phyloP scores from a whole-genome alignment of 2,113 vertebrate species.

The Machaerirhynchus nigripectus region DNA sequence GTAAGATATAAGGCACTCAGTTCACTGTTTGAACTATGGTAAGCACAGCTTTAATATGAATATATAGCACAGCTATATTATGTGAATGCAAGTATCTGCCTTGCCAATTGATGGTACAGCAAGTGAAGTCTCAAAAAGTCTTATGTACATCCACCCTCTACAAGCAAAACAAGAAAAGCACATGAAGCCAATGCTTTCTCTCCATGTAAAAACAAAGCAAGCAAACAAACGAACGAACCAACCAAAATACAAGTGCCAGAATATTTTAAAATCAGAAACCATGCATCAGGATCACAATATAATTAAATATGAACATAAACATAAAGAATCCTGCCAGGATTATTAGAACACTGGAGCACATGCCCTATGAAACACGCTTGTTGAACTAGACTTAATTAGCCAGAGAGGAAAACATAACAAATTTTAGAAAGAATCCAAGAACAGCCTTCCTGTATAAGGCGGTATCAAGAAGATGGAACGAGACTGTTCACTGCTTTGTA shows the following conservation, averaged over 20 bases:
- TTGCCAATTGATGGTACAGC: slow-evolving; percentile 76
- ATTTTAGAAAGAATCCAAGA: background rate
- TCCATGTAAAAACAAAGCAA: background rate
- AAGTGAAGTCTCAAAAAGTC: slow-evolving; percentile 66
- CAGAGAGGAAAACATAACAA: background rate
- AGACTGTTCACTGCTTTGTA: background rate
- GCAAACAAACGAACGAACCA: background rate
- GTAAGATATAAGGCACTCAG: slow-evolving; percentile 77
- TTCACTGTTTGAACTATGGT: slow-evolving; percentile 82
- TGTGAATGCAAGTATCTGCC: slow-evolving; percentile 76
- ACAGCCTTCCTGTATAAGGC: background rate
- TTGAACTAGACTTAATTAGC: background rate
- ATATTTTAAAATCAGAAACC: background rate
- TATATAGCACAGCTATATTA: no score
- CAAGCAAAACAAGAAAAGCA: background rate
- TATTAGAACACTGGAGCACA: background rate
- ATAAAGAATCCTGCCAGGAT: background rate
- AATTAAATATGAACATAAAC: background rate
- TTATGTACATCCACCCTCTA: background rate
- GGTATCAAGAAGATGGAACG: background rate
- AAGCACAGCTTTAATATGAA: slow-evolving; percentile 74
- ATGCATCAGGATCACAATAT: background rate
- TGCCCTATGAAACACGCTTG: background rate
- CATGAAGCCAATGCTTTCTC: background rate
- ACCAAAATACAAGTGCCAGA: background rate